Evolutionary conservation across 1,140 invertebrate species (phyloP).

Genomic region (Oncopodura yosiiana): DNA sequence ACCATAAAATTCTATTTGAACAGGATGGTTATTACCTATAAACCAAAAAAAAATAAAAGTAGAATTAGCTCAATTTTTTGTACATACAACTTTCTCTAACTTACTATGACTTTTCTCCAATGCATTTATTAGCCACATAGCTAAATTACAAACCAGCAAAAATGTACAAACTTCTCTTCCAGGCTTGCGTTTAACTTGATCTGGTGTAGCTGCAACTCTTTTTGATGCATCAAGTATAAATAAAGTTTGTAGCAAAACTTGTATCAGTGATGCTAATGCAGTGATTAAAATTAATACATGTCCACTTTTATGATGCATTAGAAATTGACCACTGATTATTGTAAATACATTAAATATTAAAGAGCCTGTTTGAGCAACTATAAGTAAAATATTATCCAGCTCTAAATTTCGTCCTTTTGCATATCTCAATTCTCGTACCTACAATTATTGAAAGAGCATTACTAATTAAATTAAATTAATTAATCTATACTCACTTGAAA

Average conservation of each 20-base stretch:
- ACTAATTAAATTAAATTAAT: too few species aligned
- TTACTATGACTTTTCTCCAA: slow-evolving; percentile 76
- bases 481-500: slow-evolving; percentile 54
- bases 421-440: slow-evolving; percentile 43
- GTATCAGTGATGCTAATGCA: slow-evolving; percentile 64
- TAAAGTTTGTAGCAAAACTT: slow-evolving; percentile 82
- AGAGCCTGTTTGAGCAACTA: slow-evolving; percentile 83
- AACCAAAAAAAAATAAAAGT: too few species aligned
- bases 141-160: slow-evolving; percentile 75
- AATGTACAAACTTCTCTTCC: slow-evolving; percentile 82
- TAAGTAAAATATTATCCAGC: slow-evolving; percentile 71
- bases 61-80: too few species aligned
- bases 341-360: slow-evolving; percentile 89
- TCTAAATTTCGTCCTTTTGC: slow-evolving; percentile 50
- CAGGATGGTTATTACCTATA: slow-evolving; percentile 79
- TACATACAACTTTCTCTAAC: too few species aligned
- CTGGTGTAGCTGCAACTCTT: slow-evolving; percentile 61
- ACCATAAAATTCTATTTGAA: slow-evolving; percentile 84
- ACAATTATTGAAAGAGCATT: slow-evolving; percentile 22
- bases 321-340: slow-evolving; percentile 71
- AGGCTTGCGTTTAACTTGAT: slow-evolving; percentile 70
- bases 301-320: slow-evolving; percentile 65
- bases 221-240: slow-evolving; percentile 85
- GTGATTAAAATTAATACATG: slow-evolving; percentile 72
- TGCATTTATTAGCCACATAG: slow-evolving; percentile 89